Conservation (phyloP, 2,888 invertebrate genomes). For the Tupiocoris notatus region DNA sequence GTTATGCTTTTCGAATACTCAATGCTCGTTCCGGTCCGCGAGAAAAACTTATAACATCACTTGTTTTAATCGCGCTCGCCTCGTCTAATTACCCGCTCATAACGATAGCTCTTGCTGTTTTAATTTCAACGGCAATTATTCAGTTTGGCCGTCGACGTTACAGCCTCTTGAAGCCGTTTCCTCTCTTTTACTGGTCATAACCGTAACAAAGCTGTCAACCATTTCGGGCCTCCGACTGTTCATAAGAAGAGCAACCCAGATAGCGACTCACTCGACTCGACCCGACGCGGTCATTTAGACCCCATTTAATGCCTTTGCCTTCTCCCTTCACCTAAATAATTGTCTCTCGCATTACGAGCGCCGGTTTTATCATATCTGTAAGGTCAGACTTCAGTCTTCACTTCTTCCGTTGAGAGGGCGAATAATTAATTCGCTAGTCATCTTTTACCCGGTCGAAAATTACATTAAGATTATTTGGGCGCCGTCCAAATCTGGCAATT, state of each 20-base stretch:
- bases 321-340: slow-evolving; percentile 9
- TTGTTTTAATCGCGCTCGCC: background rate
- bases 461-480: background rate
- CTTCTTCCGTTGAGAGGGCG: background rate
- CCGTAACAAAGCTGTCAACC: slow-evolving; percentile 36
- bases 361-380: slow-evolving; percentile 25
- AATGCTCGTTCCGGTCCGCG: background rate
- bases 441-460: background rate
- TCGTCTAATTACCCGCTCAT: background rate
- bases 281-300: slow-evolving; percentile 21
- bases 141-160: background rate
- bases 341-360: slow-evolving; percentile 29
- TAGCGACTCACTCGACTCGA: slow-evolving; percentile 4
- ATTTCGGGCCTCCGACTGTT: background rate
- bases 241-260: slow-evolving; percentile 6
- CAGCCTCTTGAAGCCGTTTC: slow-evolving; percentile 9
- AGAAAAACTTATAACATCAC: background rate
- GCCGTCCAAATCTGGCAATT: background rate
- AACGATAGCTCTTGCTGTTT: background rate
- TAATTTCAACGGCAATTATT: background rate
- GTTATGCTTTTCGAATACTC: too few species aligned
- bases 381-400: background rate
- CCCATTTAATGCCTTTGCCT: background rate
- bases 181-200: slow-evolving; percentile 28
- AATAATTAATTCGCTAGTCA: background rate